A percentile compares a stretch with the other conserved stretches of the same genome.
Evolutionary conservation across 2,797 vertebrate species (phyloP).

Genomic region (Apogon hyalosoma): DNA sequence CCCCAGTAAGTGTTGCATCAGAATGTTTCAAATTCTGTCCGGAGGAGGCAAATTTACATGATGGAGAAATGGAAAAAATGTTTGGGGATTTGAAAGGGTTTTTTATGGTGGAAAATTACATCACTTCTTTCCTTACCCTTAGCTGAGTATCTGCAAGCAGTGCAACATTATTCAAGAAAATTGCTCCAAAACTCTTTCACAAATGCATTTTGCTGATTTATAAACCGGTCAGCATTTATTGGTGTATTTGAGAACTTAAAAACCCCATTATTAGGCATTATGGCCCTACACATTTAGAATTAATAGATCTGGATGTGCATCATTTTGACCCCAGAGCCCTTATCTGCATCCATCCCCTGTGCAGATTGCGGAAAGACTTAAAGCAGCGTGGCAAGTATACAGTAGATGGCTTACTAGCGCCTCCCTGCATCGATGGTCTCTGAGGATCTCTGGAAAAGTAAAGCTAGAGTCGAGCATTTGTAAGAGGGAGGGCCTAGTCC

Average conservation of each 20-base stretch:
- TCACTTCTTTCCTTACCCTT: constrained; percentile 34
- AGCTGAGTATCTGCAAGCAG: constrained; percentile 37
- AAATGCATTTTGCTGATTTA: constrained; percentile 17
- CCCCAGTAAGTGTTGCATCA: constrained; percentile 45
- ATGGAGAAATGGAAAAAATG: constrained; percentile 52
- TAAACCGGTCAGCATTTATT: neutral
- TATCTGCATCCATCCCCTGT: constrained; percentile 8
- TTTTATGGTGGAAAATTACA: constrained; percentile 64
- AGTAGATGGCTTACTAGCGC: constrained; percentile 63
- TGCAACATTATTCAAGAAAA: constrained; percentile 33
- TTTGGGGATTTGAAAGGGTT: constrained; percentile 48
- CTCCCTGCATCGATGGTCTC: constrained; percentile 51
- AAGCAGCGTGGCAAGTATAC: constrained; percentile 48
- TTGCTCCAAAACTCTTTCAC: constrained; percentile 26
- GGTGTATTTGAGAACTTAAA: neutral
- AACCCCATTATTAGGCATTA: neutral
- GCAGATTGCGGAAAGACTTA: constrained; percentile 32
- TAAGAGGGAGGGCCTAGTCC: constrained; percentile 53
- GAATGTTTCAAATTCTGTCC: constrained; percentile 47
- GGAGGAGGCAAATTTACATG: constrained; percentile 43
- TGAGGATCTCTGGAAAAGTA: constrained; percentile 35
- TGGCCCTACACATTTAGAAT: constrained; percentile 1
- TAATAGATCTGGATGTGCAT: constrained; percentile 14
- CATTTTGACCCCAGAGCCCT: constrained; percentile 31
- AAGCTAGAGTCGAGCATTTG: constrained; percentile 45